phyloP scores from a whole-genome alignment of 2,888 invertebrate species.

The Hypselothyrea guttata region DNA sequence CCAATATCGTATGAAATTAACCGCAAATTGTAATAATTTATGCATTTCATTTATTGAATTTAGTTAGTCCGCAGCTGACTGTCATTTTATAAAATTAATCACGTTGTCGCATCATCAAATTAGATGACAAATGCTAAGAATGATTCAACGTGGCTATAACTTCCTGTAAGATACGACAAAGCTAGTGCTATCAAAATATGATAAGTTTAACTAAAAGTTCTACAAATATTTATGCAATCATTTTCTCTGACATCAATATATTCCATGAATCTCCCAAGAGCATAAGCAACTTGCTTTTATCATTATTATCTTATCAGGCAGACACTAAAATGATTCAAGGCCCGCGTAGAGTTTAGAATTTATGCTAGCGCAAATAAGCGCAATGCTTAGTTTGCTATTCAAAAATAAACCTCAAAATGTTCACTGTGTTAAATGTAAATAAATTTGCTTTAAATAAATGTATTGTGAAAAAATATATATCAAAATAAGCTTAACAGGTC shows the following conservation, averaged over 20 bases:
- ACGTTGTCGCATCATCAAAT: constrained; percentile 10
- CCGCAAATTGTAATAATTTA: too few relatives aligned
- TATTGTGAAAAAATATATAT: too few relatives aligned
- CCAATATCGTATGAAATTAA: too few relatives aligned
- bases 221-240: too few relatives aligned
- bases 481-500: too few relatives aligned
- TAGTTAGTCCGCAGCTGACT: too few relatives aligned
- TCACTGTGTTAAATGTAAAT: too few relatives aligned
- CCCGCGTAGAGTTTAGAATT: neutral
- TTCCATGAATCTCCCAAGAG: neutral
- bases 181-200: constrained; percentile 5
- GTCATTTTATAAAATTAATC: constrained; percentile 9
- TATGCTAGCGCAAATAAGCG: neutral
- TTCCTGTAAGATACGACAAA: constrained; percentile 12
- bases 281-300: too few relatives aligned
- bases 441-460: too few relatives aligned
- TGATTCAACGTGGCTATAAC: constrained; percentile 14
- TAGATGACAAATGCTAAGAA: constrained; percentile 16
- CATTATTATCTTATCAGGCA: constrained; percentile 3
- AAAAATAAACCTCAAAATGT: too few relatives aligned
- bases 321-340: neutral
- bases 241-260: neutral
- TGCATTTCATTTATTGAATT: too few relatives aligned
- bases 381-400: neutral
- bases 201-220: constrained; percentile 7